Evolutionary conservation across 2,888 invertebrate species (phyloP), one percentile per base, ranked within the genome.

Genomic region (Leptinotarsa haldemani): DNA sequence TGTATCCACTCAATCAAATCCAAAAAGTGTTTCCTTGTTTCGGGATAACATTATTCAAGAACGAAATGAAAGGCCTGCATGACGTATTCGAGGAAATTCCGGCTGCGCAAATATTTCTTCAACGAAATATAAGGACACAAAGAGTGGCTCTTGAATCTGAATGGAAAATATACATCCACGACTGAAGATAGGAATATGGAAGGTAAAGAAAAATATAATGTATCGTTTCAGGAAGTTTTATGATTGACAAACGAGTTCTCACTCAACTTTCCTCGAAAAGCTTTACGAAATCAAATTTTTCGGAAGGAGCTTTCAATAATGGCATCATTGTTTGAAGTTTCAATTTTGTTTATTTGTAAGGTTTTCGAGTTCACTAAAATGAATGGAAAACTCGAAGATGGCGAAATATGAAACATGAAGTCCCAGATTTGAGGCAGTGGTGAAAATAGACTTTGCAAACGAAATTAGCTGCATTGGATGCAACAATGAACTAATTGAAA

Each of bases 11-110:
- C 71, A 63, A 68, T 72, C 68, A 68, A 25, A 66, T 63, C 18
- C 22, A 64, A 64, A 72, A 68, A 72, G 71, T 68, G 52, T 72
- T 72, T 72, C 64, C 67, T 68, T 72, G 68, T 72, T 72, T 64
- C 50, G 20, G 71, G 50, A 20, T 48, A 52, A 70, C 64, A 64
- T 46, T 52, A 52, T 50, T 64, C 18, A 53, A 46, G 22, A 52
- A 40, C 12, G 70, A 50, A 52, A 61, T 61, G 40, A 61, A 61
- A 61, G 61, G 61, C 18, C 58, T 61, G 61, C 40, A 25, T 61
- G 61, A 61, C 40, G 13, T 18, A 40, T 64, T 65, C 66, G 25
- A 47, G 20, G 61, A 9, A 61, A 50, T 40, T 61, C 47, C 48
- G 67, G 66, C 53, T 47, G 64, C 40, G n/a, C 61, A 52, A 52